Percentiles rank a stretch among this genome's conserved stretches.
Conservation (phyloP, 2,888 invertebrate genomes). For the Apotomis turbidana region DNA sequence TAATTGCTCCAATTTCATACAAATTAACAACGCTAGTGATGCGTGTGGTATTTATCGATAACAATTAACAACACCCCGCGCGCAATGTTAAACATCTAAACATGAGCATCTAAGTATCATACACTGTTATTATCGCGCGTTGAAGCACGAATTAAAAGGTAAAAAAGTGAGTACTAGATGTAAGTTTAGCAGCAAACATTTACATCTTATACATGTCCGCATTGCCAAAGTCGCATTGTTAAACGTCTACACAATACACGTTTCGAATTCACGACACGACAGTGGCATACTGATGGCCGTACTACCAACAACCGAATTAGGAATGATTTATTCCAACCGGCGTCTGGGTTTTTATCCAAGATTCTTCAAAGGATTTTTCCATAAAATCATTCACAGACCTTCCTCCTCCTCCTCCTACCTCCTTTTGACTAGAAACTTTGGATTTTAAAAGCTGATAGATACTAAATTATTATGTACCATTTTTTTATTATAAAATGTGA, state of each 20-base stretch:
- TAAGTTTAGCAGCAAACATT: slow-evolving; percentile 10
- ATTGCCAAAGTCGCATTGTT: slow-evolving; percentile 52
- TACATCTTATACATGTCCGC: slow-evolving; percentile 37
- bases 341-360: slow-evolving; percentile 9
- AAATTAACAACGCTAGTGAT: slow-evolving; percentile 36
- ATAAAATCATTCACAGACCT: slow-evolving; percentile 12
- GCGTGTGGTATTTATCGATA: slow-evolving; percentile 28
- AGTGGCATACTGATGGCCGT: slow-evolving; percentile 35
- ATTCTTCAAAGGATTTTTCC: slow-evolving; percentile 21
- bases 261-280: slow-evolving; percentile 58
- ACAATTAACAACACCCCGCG: slow-evolving; percentile 20
- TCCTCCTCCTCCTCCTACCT: too few species aligned
- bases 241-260: slow-evolving; percentile 64
- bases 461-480: too few species aligned
- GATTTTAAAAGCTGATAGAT: background rate
- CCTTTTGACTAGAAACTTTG: background rate
- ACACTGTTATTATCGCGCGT: slow-evolving; percentile 5
- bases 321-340: slow-evolving; percentile 23
- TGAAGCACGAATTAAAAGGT: slow-evolving; percentile 7
- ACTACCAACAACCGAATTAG: slow-evolving; percentile 34
- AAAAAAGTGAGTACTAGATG: slow-evolving; percentile 3
- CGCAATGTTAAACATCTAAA: slow-evolving; percentile 6
- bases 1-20: slow-evolving; percentile 32
- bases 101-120: slow-evolving; percentile 8
- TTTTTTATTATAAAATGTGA: too few species aligned